Evolutionary conservation across 2,797 vertebrate species (phyloP).

Genomic region (Zenarchopterus dispar): DNA sequence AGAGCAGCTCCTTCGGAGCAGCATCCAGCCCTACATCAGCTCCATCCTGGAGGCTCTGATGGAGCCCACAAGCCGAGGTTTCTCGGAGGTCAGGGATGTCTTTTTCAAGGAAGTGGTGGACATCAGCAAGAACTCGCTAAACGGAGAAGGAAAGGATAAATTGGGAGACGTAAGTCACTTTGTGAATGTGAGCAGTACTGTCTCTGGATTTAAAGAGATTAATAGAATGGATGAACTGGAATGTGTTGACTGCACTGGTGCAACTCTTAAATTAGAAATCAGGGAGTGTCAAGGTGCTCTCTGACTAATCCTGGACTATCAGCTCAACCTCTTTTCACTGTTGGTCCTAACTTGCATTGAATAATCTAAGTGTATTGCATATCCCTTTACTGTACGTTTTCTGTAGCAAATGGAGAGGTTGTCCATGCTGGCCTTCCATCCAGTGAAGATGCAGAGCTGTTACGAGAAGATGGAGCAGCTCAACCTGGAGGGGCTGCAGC

Average conservation of each 20-base stretch:
- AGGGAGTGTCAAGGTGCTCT: conserved; percentile 23
- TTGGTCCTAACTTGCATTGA: neutral
- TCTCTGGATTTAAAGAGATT: neutral
- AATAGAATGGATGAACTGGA: neutral
- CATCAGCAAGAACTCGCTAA: conserved; percentile 91
- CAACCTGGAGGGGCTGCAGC: conserved; percentile 93
- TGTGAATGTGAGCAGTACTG: too few relatives aligned
- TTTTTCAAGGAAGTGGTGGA: conserved; percentile 94
- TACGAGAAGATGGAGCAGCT: conserved; percentile 94
- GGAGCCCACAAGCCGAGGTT: conserved; percentile 94
- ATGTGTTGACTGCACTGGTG: neutral
- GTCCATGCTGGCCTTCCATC: conserved; percentile 94
- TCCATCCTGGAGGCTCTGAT: conserved; percentile 98
- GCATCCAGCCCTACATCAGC: conserved; percentile 90
- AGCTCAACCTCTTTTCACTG: neutral
- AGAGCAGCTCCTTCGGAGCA: conserved; percentile 88
- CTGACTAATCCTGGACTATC: neutral
- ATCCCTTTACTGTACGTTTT: neutral
- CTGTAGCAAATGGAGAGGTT: conserved; percentile 93
- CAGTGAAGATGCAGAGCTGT: conserved; percentile 96
- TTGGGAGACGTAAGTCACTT: conserved; percentile 86
- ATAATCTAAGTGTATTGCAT: neutral
- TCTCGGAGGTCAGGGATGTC: conserved; percentile 90
- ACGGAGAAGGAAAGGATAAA: conserved; percentile 86
- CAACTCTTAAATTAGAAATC: conserved; percentile 19